phyloP scores from a whole-genome alignment of 2,888 invertebrate species.

The Ditula angustiorana region DNA sequence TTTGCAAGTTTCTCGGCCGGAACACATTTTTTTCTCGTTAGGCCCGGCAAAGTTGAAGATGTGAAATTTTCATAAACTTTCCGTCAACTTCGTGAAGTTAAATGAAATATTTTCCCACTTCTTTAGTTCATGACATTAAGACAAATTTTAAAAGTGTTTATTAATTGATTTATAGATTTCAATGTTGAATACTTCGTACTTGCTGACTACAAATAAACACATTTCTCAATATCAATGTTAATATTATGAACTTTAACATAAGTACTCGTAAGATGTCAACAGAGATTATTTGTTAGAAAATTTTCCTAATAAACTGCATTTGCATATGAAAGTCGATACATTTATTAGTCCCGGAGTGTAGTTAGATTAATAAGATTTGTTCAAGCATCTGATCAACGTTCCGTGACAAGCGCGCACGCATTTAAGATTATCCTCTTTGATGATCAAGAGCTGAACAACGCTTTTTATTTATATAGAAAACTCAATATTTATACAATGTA shows the following conservation, averaged over 20 bases:
- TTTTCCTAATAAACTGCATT: no score
- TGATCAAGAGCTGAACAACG: background rate
- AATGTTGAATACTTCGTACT: no score
- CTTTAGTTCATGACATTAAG: conserved; percentile 16
- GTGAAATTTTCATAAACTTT: conserved; percentile 41
- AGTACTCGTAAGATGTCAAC: no score
- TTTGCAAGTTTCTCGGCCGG: conserved; percentile 26
- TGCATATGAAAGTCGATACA: no score
- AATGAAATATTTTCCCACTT: conserved; percentile 34
- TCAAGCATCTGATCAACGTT: background rate
- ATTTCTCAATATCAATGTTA: no score
- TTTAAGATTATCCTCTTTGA: conserved; percentile 6
- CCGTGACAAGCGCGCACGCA: background rate
- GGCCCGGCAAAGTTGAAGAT: conserved; percentile 27
- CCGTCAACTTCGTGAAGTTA: conserved; percentile 25
- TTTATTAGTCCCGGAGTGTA: no score
- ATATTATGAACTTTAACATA: no score
- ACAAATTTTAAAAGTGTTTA: background rate
- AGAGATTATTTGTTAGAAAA: no score
- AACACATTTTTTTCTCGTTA: conserved; percentile 33
- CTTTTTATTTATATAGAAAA: background rate
- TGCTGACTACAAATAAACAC: no score
- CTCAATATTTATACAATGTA: no score
- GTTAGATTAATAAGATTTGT: conserved; percentile 16
- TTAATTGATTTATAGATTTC: no score